Evolutionary conservation across 2,888 invertebrate species (phyloP).

Genomic region (Sarcophaga carnaria): DNA sequence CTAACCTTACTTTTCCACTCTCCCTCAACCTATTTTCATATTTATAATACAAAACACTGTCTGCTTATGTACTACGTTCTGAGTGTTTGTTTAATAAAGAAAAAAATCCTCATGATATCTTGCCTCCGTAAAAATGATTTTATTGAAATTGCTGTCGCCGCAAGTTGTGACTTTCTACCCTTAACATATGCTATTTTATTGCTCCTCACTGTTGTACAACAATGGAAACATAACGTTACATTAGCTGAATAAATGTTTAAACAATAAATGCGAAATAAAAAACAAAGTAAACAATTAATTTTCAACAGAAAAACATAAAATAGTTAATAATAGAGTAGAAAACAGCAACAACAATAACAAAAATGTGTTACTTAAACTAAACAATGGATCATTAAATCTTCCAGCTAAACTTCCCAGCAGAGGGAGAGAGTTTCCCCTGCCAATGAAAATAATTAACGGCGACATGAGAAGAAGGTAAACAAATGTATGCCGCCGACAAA

Average conservation of each 20-base stretch:
- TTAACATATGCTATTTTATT: not conserved
- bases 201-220: not conserved
- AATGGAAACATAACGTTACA: conserved; percentile 20
- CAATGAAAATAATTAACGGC: conserved; percentile 45
- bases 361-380: conserved; percentile 30
- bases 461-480: conserved; percentile 4
- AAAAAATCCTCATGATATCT: no score
- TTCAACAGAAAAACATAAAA: conserved; percentile 35
- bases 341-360: not conserved
- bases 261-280: not conserved
- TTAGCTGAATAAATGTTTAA: conserved; percentile 2
- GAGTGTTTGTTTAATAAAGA: no score
- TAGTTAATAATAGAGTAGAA: conserved; percentile 15
- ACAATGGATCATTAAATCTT: conserved; percentile 64
- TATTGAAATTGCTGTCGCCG: no score
- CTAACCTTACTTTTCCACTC: no score
- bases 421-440: conserved; percentile 27
- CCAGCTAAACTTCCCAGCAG: conserved; percentile 49
- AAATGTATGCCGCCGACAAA: not conserved
- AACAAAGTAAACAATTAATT: conserved; percentile 21
- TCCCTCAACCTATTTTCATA: no score
- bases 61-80: no score
- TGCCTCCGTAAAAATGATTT: no score
- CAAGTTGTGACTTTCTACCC: no score
- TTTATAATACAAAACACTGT: no score